Evolutionary conservation across 2,113 vertebrate genomes (phyloP).

Genomic region (Centropus unirufus): DNA sequence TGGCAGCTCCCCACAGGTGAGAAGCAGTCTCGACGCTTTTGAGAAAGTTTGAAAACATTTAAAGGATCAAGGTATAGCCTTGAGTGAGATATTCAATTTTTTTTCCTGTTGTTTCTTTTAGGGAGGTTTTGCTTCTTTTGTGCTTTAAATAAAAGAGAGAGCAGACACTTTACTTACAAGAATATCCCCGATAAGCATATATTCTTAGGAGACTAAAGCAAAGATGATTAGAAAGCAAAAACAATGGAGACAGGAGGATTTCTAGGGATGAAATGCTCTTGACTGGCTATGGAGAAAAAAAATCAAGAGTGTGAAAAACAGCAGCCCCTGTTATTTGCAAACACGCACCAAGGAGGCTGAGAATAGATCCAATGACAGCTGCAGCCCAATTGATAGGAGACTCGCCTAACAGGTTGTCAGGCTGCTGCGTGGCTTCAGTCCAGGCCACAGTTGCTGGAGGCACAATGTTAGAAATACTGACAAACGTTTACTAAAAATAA

Average conservation of each 20-base stretch:
- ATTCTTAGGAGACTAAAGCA: not conserved
- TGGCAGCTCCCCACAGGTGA: conserved; percentile 33
- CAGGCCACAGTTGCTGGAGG: conserved; percentile 65
- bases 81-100: not conserved
- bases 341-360: conserved; percentile 65
- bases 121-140: not conserved
- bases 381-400: conserved; percentile 75
- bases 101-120: not conserved
- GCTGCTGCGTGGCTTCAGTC: conserved; percentile 59
- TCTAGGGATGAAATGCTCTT: conserved; percentile 52
- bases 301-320: conserved; percentile 29
- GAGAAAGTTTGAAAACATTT: conserved; percentile 43
- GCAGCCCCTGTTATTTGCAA: conserved; percentile 66
- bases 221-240: conserved; percentile 39
- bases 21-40: conserved; percentile 10
- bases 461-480: conserved; percentile 65
- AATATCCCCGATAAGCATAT: not conserved
- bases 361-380: conserved; percentile 71
- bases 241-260: conserved; percentile 15
- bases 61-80: conserved; percentile 35
- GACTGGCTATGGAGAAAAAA: conserved; percentile 11
- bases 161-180: not conserved
- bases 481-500: conserved; percentile 66
- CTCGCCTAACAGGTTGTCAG: conserved; percentile 72
- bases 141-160: not conserved